These are phyloP conservation scores for Gryon sp. DNA, from an alignment of 1,140 invertebrate genomes.

Conservation along the genomic window DNA sequence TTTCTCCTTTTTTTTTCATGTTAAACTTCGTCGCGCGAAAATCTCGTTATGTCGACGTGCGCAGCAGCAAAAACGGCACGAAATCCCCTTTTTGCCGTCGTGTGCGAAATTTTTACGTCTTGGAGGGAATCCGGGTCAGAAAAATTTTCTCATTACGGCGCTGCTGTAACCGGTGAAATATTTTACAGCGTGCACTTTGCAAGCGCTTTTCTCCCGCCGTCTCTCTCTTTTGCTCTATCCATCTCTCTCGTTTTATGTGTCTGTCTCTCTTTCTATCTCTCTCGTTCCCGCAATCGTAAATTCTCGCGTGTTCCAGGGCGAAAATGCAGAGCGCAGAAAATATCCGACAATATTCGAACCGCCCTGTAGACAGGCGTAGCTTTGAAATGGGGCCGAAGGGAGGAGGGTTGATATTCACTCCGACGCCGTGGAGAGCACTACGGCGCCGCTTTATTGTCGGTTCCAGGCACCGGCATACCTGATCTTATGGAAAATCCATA, in stretches of 20 bases:
- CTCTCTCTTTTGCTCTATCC: too few relatives aligned
- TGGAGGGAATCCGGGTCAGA: constrained; percentile 60
- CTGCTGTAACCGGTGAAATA: constrained; percentile 46
- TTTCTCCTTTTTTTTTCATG: constrained; percentile 47
- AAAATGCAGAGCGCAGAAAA: constrained; percentile 62
- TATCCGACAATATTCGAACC: constrained; percentile 64
- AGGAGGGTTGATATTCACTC: constrained; percentile 63
- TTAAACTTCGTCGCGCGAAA: constrained; percentile 14
- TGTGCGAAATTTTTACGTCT: constrained; percentile 34
- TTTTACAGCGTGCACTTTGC: constrained; percentile 57
- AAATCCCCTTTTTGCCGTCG: constrained; percentile 12
- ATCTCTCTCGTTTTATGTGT: too few relatives aligned
- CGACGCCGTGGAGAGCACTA: constrained; percentile 59
- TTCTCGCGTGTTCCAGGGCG: constrained; percentile 52
- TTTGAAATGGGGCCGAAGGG: constrained; percentile 63
- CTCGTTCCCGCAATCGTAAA: constrained; percentile 62
- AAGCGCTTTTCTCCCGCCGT: constrained; percentile 38
- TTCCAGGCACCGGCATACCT: constrained; percentile 74
- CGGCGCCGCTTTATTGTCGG: constrained; percentile 73
- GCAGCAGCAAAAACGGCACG: constrained; percentile 12
- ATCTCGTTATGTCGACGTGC: constrained; percentile 27
- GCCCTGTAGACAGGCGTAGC: constrained; percentile 62
- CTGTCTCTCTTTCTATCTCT: too few relatives aligned
- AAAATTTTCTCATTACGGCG: constrained; percentile 58
- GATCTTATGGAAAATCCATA: constrained; percentile 78